Evolutionary conservation across 2,797 vertebrate genomes (phyloP).

Genomic region (Semotilus atromaculatus): DNA sequence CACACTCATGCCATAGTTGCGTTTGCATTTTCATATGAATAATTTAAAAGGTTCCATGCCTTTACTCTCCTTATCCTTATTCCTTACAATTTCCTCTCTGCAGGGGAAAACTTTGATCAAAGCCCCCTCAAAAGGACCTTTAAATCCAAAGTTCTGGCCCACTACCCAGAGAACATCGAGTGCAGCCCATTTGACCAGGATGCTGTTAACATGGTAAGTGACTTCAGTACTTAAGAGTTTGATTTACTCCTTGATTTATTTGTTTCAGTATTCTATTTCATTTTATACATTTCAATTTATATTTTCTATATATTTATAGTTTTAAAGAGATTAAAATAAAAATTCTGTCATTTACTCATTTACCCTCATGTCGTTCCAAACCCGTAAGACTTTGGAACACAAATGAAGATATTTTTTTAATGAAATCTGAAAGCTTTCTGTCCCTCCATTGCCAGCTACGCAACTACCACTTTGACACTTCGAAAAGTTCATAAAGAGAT

Average conservation of each 20-base stretch:
- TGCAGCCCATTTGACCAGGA: conserved; percentile 95
- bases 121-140: conserved; percentile 94
- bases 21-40: conserved; percentile 15
- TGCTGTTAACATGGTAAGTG: conserved; percentile 95
- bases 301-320: too few species aligned
- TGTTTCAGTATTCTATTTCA: too few species aligned
- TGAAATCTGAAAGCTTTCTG: too few species aligned
- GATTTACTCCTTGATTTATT: background rate
- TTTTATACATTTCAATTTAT: too few species aligned
- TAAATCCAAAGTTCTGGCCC: conserved; percentile 94
- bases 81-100: background rate
- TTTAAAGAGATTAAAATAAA: too few species aligned
- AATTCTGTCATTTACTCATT: too few species aligned
- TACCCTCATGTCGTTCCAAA: too few species aligned
- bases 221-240: background rate
- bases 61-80: background rate
- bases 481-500: too few species aligned
- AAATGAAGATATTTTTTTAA: too few species aligned
- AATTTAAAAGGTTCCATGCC: conserved; percentile 1
- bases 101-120: conserved; percentile 96
- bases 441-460: too few species aligned
- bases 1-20: background rate
- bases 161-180: conserved; percentile 94
- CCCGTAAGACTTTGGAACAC: too few species aligned
- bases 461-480: too few species aligned